Evolutionary conservation across 2,797 vertebrate genomes (phyloP).

Genomic region (Phataginus tetradactyla): DNA sequence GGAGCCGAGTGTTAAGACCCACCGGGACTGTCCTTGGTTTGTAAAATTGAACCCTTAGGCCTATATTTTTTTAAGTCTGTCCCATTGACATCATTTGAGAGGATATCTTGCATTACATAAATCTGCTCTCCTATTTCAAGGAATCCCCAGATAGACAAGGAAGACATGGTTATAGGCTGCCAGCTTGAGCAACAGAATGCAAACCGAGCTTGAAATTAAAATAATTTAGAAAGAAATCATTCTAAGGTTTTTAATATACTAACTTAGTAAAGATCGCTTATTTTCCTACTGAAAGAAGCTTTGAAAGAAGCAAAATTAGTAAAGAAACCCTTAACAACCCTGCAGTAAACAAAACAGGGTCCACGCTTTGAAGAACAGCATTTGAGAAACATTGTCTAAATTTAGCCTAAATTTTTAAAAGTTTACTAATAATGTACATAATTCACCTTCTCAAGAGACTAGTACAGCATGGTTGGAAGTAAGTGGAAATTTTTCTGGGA

Average conservation of each 20-base stretch:
- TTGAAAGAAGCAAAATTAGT: slow-evolving; percentile 52
- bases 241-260: slow-evolving; percentile 50
- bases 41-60: neutral
- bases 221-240: slow-evolving; percentile 61
- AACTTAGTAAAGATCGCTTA: slow-evolving; percentile 31
- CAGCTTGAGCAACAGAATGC: slow-evolving; percentile 64
- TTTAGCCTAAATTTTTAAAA: slow-evolving; percentile 51
- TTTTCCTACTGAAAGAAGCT: slow-evolving; percentile 59
- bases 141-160: slow-evolving; percentile 71
- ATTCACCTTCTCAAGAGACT: neutral
- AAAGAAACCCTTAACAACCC: neutral
- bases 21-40: neutral
- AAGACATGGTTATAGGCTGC: slow-evolving; percentile 61
- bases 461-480: neutral
- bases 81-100: slow-evolving; percentile 50
- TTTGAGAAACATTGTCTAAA: slow-evolving; percentile 41
- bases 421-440: neutral
- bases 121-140: slow-evolving; percentile 68
- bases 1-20: neutral
- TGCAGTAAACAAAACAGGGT: slow-evolving; percentile 14
- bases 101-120: slow-evolving; percentile 61
- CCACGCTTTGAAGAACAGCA: neutral
- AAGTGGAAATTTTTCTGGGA: slow-evolving; percentile 5
- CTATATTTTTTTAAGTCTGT: neutral
- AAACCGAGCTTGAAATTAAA: slow-evolving; percentile 71